phyloP scores from a whole-genome alignment of 1,140 invertebrate species.

The Nixonia krombeini region DNA sequence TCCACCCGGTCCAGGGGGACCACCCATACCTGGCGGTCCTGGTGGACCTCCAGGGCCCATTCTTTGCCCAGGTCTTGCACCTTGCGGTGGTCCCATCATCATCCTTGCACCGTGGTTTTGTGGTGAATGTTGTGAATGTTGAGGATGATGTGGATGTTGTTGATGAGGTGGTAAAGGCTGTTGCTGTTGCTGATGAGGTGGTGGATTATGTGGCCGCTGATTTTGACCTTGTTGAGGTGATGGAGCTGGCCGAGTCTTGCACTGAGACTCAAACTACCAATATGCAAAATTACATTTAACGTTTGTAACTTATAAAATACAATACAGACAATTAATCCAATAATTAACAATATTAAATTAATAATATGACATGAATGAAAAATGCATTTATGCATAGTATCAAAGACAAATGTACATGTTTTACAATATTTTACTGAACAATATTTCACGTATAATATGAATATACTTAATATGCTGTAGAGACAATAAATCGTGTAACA shows the following conservation, averaged over 20 bases:
- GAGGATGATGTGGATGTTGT: conserved; percentile 68
- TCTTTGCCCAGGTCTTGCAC: conserved; percentile 74
- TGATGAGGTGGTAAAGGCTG: conserved; percentile 72
- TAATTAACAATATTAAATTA: background rate
- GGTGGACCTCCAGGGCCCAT: conserved; percentile 65
- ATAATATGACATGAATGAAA: no score
- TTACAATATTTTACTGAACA: no score
- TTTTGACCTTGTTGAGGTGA: conserved; percentile 75
- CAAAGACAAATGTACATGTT: no score
- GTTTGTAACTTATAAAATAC: no score
- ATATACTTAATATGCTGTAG: no score
- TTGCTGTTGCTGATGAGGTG: conserved; percentile 69
- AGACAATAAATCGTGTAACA: no score
- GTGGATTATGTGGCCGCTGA: conserved; percentile 70
- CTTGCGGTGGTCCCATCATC: conserved; percentile 79
- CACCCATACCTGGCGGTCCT: conserved; percentile 76
- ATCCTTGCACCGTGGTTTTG: conserved; percentile 75
- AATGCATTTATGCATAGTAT: no score
- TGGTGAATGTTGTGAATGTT: conserved; percentile 72
- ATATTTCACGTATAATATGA: no score
- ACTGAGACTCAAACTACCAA: conserved; percentile 88
- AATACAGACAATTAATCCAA: background rate
- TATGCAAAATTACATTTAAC: background rate
- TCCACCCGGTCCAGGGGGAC: conserved; percentile 72
- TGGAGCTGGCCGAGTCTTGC: conserved; percentile 86